Base-by-base conservation (phyloP, 2,113 vertebrate genomes). In the Gadus chalcogrammus region DNA sequence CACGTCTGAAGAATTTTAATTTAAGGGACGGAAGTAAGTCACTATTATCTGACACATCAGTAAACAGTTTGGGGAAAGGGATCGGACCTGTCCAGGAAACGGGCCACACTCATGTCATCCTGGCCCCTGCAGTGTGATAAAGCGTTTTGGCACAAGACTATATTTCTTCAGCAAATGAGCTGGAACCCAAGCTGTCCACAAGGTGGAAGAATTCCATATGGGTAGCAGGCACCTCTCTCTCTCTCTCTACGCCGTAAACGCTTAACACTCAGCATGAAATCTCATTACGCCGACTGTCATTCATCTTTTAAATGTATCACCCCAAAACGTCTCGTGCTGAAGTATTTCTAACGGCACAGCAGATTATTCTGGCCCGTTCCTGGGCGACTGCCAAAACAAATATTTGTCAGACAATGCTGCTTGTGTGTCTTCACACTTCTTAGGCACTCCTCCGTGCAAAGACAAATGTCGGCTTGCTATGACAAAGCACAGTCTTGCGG, bases 341-440 rank as follows among this genome's bases (percentile, higher is more conserved):
- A n/a, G 15, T 58, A 58, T 58, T 82, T 82, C 76, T 28, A 68
- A 27, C 73, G 64, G 66, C 76, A 73, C 71, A 56, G 76, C 71
- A 85, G 75, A 85, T 85, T 78, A 83, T 69, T 76, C 62, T 70
- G 68, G 72, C 75, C 60, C 31, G 48, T 74, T 62, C 24, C 64
- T 88, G 88, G 85, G 68, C 7, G 67, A 13, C 55, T 62, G 81
- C 84, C 90, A 90, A 79, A 61, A 79, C 79, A 87, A 91, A 85
- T 90, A 82, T 82, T 78, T 79, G 74, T 58, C 72, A 67, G 65
- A 66, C 60, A 79, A 84, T 79, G 63, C 78, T 68, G 80, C 75
- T 78, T 83, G 79, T 69, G 80, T 76, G 79, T 83, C 83, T 86
- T 79, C 75, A 72, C 70, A 79, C 80, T 80, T 81, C 80, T 81